A percentile compares a stretch with the other conserved stretches of the same genome.
Evolutionary conservation across 2,113 vertebrate genomes (phyloP).

Genomic region (Petromus typicus): DNA sequence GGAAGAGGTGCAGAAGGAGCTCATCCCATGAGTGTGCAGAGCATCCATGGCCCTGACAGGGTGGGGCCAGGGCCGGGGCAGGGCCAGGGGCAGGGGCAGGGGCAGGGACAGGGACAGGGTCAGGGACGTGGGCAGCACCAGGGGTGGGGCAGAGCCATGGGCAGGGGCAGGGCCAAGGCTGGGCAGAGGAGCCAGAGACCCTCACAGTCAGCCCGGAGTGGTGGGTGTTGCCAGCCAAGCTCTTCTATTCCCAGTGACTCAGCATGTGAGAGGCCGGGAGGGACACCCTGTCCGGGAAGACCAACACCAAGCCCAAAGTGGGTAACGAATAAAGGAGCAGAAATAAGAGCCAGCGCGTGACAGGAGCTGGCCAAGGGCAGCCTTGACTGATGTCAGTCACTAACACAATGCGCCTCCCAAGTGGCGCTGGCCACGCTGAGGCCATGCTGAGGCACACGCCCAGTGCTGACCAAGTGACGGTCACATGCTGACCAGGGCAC

Average conservation of each 20-base stretch:
- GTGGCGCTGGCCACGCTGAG: rapidly evolving
- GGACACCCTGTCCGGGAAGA: too few species aligned
- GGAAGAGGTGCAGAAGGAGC: rapidly evolving
- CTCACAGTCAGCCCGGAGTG: rapidly evolving
- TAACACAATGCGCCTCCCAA: rapidly evolving
- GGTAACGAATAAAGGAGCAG: rapidly evolving
- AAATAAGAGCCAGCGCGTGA: rapidly evolving
- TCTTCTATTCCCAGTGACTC: neutral
- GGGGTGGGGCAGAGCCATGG: rapidly evolving
- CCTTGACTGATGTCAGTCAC: rapidly evolving
- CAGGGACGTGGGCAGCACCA: rapidly evolving
- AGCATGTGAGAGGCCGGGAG: neutral
- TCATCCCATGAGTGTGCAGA: rapidly evolving
- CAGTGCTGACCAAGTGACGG: rapidly evolving
- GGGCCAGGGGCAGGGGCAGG: rapidly evolving
- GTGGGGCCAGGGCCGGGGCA: too few species aligned
- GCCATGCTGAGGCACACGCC: rapidly evolving
- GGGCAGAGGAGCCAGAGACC: rapidly evolving
- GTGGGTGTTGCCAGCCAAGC: rapidly evolving
- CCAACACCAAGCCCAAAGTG: neutral
- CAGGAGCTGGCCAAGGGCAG: neutral
- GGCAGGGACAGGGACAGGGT: rapidly evolving
- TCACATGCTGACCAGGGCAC: rapidly evolving
- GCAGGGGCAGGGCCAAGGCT: rapidly evolving
- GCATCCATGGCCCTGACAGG: neutral